Evolutionary conservation across 2,113 vertebrate species (phyloP).

Genomic region (Marcusenius ussheri): DNA sequence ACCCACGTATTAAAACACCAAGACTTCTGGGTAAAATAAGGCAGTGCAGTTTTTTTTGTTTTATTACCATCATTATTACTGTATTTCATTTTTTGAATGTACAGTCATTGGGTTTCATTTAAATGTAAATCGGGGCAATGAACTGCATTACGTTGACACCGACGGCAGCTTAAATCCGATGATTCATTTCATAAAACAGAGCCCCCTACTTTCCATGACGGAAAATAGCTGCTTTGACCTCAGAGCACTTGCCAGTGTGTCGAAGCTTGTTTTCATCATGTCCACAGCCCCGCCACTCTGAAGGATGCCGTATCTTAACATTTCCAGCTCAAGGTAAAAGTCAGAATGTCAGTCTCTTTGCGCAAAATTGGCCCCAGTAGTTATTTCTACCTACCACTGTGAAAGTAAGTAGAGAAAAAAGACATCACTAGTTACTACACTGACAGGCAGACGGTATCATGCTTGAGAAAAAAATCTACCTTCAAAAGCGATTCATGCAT

Average conservation of each 20-base stretch:
- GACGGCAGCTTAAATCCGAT: conserved; percentile 41
- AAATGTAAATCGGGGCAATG: conserved; percentile 66
- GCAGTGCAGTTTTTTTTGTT: conserved; percentile 55
- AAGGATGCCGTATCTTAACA: not conserved
- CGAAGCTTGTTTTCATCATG: conserved; percentile 2
- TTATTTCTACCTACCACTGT: not conserved
- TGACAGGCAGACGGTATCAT: not conserved
- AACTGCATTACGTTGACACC: conserved; percentile 45
- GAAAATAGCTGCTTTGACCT: conserved; percentile 55
- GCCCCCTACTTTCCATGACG: conserved; percentile 42
- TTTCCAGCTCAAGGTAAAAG: conserved; percentile 3
- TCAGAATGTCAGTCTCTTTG: not conserved
- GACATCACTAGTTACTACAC: not conserved
- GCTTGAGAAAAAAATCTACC: not conserved
- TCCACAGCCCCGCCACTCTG: not conserved
- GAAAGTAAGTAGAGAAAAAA: not conserved
- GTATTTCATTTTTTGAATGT: conserved; percentile 59
- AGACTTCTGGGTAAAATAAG: conserved; percentile 39
- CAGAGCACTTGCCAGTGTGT: conserved; percentile 30
- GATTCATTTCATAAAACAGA: conserved; percentile 53
- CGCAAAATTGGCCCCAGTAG: not conserved
- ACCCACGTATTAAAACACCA: conserved; percentile 16
- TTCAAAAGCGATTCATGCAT: not conserved
- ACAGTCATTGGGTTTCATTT: conserved; percentile 67
- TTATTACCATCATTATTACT: conserved; percentile 59